phyloP scores from a whole-genome alignment of 2,888 invertebrate genomes.

The Emmelina monodactyla region DNA sequence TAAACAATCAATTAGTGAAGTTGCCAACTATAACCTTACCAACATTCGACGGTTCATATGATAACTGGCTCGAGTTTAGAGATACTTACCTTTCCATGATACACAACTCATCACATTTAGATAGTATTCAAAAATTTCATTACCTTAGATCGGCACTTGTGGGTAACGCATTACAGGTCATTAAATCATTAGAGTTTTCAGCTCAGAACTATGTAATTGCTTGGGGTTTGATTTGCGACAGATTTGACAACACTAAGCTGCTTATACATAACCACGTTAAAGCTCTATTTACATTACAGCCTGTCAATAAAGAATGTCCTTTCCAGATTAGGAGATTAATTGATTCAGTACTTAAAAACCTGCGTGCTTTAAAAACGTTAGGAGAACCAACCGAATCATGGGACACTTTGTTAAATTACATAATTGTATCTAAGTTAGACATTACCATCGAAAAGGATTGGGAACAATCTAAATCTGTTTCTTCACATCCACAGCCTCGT shows the following conservation, averaged over 20 bases:
- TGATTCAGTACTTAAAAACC: slow-evolving; percentile 6
- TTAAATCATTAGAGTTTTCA: slow-evolving; percentile 13
- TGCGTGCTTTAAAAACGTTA: slow-evolving; percentile 5
- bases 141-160: slow-evolving; percentile 10
- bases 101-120: slow-evolving; percentile 5
- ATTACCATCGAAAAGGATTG: slow-evolving; percentile 11
- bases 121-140: slow-evolving; percentile 12
- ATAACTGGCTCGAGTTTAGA: slow-evolving; percentile 9
- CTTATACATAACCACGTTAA: slow-evolving; percentile 12
- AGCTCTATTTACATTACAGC: slow-evolving; percentile 6
- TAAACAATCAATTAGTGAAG: slow-evolving; percentile 4
- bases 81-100: slow-evolving; percentile 10
- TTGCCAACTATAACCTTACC: slow-evolving; percentile 4
- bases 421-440: slow-evolving; percentile 15
- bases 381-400: slow-evolving; percentile 12
- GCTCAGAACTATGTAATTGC: slow-evolving; percentile 11
- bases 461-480: slow-evolving; percentile 9
- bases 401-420: slow-evolving; percentile 13
- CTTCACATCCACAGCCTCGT: no score
- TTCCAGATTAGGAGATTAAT: slow-evolving; percentile 6
- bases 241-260: slow-evolving; percentile 11
- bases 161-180: slow-evolving; percentile 11
- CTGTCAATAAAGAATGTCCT: slow-evolving; percentile 3
- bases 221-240: slow-evolving; percentile 12
- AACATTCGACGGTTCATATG: slow-evolving; percentile 8